Conservation (phyloP, 2,113 vertebrate genomes). For the Corythaixoides concolor region DNA sequence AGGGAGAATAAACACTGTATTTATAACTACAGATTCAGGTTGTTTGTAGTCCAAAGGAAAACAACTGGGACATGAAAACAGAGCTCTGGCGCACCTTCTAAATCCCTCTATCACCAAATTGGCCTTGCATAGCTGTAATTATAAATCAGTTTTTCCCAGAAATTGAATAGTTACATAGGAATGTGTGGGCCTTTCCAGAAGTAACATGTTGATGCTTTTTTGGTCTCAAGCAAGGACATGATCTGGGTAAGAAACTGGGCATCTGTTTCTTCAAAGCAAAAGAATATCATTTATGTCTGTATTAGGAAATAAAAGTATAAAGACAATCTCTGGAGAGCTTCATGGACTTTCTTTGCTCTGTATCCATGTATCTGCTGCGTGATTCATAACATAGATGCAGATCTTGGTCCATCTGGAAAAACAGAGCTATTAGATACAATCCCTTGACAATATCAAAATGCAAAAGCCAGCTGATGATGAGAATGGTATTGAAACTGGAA, state of each 20-base stretch:
- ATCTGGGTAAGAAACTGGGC: neutral
- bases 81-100: neutral
- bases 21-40: neutral
- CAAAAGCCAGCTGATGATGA: neutral
- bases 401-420: neutral
- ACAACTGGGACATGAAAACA: neutral
- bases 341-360: neutral
- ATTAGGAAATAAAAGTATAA: slow-evolving; percentile 11
- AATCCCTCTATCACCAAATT: neutral
- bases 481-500: neutral
- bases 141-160: neutral
- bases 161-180: neutral
- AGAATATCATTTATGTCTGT: neutral
- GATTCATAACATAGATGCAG: slow-evolving; percentile 15
- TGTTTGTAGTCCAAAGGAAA: neutral
- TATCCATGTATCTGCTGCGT: neutral
- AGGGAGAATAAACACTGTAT: neutral
- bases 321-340: slow-evolving; percentile 6
- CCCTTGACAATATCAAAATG: neutral
- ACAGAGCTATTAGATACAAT: neutral
- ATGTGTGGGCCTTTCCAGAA: neutral
- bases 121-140: neutral
- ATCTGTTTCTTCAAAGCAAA: neutral
- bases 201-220: neutral
- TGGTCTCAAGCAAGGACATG: neutral